These are phyloP conservation scores for Tenebrio molitor DNA, from an alignment of 1,140 invertebrate genomes.

Conservation along the genomic window DNA sequence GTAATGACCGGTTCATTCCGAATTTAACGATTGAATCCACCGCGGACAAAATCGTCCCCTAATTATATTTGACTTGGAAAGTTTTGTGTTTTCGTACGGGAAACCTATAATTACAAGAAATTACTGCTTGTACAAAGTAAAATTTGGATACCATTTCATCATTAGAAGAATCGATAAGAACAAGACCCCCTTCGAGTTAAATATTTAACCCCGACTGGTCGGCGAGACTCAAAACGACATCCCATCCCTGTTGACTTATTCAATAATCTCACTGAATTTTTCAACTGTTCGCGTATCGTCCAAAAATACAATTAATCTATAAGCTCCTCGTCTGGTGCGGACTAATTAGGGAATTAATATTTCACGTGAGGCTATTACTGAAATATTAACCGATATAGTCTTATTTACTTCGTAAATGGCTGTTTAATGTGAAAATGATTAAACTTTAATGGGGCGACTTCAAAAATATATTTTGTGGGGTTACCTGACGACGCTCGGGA, in stretches of 20 bases:
- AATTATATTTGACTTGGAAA: conserved; percentile 20
- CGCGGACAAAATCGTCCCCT: background rate
- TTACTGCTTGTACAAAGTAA: conserved; percentile 21
- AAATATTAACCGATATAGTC: conserved; percentile 26
- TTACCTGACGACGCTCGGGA: background rate
- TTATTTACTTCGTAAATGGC: conserved; percentile 23
- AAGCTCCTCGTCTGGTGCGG: background rate
- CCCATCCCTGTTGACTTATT: conserved; percentile 15
- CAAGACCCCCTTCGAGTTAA: conserved; percentile 18
- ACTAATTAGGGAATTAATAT: conserved; percentile 32
- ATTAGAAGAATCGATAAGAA: conserved; percentile 17
- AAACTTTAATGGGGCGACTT: conserved; percentile 14
- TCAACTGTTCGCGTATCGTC: conserved; percentile 32
- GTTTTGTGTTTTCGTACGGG: conserved; percentile 22
- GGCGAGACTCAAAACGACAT: background rate
- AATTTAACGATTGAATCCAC: conserved; percentile 23
- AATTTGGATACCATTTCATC: conserved; percentile 20
- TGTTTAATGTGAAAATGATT: conserved; percentile 37
- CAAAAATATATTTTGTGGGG: conserved; percentile 21
- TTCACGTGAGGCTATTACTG: conserved; percentile 10
- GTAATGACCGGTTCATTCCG: conserved; percentile 7
- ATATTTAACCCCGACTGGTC: conserved; percentile 13
- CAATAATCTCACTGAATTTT: conserved; percentile 11
- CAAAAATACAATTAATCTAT: conserved; percentile 35
- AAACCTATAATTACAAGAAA: conserved; percentile 35